These are phyloP conservation scores for Patella pellucida DNA, from an alignment of 2,888 invertebrate species.

Conservation along the genomic window DNA sequence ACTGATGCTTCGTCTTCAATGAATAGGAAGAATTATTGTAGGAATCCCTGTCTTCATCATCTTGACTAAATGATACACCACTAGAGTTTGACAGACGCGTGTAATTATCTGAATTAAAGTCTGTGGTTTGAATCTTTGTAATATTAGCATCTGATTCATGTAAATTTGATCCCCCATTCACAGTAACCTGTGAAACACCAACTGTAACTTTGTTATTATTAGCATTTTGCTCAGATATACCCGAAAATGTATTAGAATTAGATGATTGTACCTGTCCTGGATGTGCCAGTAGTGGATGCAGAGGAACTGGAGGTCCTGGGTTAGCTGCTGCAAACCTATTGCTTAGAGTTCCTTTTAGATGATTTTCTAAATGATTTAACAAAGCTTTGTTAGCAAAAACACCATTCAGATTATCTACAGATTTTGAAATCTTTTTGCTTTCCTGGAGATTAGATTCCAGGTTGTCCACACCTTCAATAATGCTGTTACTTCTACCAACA, in stretches of 20 bases:
- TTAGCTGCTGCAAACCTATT: constrained; percentile 11
- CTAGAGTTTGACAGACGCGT: neutral
- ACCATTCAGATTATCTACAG: constrained; percentile 39
- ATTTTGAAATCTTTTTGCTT: constrained; percentile 24
- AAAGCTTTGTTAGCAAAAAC: constrained; percentile 55
- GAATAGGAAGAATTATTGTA: neutral
- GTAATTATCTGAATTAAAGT: neutral
- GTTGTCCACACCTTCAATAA: constrained; percentile 19
- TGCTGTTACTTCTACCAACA: constrained; percentile 22
- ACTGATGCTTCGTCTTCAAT: too few relatives aligned
- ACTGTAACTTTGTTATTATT: neutral
- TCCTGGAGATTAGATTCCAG: constrained; percentile 16
- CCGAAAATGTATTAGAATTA: neutral
- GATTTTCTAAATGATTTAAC: constrained; percentile 52
- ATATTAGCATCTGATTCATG: neutral
- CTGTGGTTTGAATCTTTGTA: neutral
- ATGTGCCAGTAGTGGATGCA: neutral
- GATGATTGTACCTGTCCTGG: neutral
- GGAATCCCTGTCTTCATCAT: neutral
- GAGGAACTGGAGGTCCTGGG: neutral
- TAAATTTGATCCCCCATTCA: neutral
- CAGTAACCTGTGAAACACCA: neutral
- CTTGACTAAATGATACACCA: constrained; percentile 7
- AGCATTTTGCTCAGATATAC: neutral
- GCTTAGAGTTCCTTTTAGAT: constrained; percentile 49